Evolutionary conservation across 2,797 vertebrate species (phyloP), one percentile per base, ranked within the genome.

Genomic region (Sebastes ruberrimus): DNA sequence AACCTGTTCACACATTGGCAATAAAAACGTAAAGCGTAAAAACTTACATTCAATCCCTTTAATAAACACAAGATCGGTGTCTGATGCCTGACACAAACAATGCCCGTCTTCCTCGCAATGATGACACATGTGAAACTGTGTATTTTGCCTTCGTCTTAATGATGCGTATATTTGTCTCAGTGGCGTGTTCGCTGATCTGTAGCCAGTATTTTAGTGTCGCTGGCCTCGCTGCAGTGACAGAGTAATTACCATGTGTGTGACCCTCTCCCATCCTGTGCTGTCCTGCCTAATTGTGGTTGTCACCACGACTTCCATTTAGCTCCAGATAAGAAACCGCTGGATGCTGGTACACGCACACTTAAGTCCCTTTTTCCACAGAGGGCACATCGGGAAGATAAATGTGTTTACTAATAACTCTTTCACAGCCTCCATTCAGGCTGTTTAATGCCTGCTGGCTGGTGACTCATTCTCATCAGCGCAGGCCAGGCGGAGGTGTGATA

Each of bases 271-370:
- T 89, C 80, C 83, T 78, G 78, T 61, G 94, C 95, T 95, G 93
- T 95, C 93, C 94, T 86, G 90, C 86, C 93, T 96, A 97, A 97
- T 97, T 97, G 95, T 92, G 94, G 92, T 93, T 96, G 95, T 97
- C 94, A 86, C 94, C 92, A 92, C 93, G 73, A 90, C 95, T 96
- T 95, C 96, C 95, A 94, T 96, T 93, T 97, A 96, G 94, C 93
- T 65, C 85, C 90, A 93, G 94, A 96, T 96, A 96, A 96, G 94
- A 92, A 95, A 94, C 92, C 86, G 83, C 91, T 92, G 92, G 90
- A 85, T 94, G 90, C 85, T 77, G 87, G 65, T 63, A 83, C 88
- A 90, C 81, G 85, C 81, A 87, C 90, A 88, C 91, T 94, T 84
- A 90, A 93, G 80, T 87, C 82, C 71, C 85, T 74, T 86, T 86